Base-by-base conservation (phyloP, 2,113 vertebrate genomes). In the Istiophorus platypterus region DNA sequence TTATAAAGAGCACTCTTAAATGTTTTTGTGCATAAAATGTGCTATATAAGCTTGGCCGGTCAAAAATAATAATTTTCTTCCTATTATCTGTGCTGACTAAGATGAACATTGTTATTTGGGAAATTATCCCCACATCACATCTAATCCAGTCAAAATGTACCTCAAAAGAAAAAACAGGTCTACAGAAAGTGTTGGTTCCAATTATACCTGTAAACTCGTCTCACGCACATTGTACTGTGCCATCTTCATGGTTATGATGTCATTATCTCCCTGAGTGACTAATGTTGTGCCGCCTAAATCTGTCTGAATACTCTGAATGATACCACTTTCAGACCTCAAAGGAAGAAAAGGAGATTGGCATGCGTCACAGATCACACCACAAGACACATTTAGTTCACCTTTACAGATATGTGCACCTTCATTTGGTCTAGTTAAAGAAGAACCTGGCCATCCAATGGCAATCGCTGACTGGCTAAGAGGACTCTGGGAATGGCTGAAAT, bases 331-430 rank as follows among this genome's bases (percentile, higher is more conserved):
- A 83, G 78, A 66, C 58, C 15, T 71, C 22, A 65, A 7, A 0
- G 17, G 29, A 22, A 4, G 6, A n/a, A 71, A 47, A 80, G 57
- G 18, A 77, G 69, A 54, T 86, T 56, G 68, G 20, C 18, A 20
- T 26, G 37, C 20, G 54, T 90, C 82, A 92, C 72, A 87, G 66
- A 88, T 88, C 78, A 88, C 84, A 51, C 83, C 84, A 85, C 58
- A 17, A 5, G 29, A 73, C 68, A 81, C 58, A 70, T 82, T 89
- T 81, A 75, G 85, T 12, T 76, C 26, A 56, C 41, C 34, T 34
- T 61, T 39, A 67, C 10, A 3, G 74, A 88, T 80, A 70, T 63
- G 27, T 41, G 14, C 47, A 75, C 37, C 69, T 84, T 59, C 0
- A 27, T 76, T 77, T 78, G 56, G 29, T 45, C 41, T 4, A 58